These are phyloP conservation scores for Epizoanthus rinbou DNA, from an alignment of 92 coral and sea anemone genomes.

Conservation along the genomic window DNA sequence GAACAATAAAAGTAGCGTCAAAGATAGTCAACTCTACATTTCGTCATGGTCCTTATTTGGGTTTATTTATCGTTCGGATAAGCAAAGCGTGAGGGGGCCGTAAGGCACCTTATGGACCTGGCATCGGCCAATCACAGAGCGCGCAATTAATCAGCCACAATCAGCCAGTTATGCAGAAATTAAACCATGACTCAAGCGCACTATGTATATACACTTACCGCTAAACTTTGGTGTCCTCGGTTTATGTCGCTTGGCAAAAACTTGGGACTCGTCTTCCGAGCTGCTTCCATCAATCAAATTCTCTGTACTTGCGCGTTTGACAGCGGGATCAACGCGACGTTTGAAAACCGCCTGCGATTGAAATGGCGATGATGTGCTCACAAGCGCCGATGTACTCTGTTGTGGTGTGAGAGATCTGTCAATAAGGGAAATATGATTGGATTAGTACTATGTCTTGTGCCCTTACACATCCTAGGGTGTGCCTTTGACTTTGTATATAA, in stretches of 20 bases:
- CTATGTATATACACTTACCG: neutral
- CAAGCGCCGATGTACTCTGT: neutral
- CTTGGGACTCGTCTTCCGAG: constrained; percentile 3
- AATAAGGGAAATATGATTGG: neutral
- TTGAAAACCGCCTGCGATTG: neutral
- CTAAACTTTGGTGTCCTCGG: neutral
- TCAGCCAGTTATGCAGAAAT: too few relatives aligned
- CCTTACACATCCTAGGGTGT: neutral
- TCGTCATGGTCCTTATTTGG: too few relatives aligned
- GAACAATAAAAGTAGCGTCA: too few relatives aligned
- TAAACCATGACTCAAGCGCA: too few relatives aligned
- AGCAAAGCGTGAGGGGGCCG: too few relatives aligned
- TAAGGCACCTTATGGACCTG: too few relatives aligned
- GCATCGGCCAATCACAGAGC: too few relatives aligned
- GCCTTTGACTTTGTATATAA: too few relatives aligned
- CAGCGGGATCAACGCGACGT: neutral
- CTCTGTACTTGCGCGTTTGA: neutral
- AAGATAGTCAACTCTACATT: too few relatives aligned
- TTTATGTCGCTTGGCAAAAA: neutral
- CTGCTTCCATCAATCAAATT: neutral
- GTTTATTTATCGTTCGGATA: too few relatives aligned
- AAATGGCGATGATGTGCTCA: neutral
- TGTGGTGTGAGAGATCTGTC: neutral
- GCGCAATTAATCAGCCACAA: too few relatives aligned
- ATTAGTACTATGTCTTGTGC: neutral